These are phyloP conservation scores for Sebastes matsubarae DNA, from an alignment of 2,797 vertebrate species.

Conservation along the genomic window DNA sequence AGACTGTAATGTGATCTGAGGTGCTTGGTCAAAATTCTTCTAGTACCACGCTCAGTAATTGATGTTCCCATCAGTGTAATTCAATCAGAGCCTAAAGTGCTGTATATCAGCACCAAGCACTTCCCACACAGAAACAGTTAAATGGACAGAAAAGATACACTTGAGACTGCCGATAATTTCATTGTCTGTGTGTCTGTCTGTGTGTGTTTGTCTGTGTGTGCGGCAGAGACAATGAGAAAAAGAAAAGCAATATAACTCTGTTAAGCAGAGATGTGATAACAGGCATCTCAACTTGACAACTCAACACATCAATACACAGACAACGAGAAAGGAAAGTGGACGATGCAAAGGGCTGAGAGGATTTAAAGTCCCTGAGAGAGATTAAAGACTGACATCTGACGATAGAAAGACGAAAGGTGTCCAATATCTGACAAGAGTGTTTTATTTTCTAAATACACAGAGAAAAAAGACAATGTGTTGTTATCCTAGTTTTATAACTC, in stretches of 20 bases:
- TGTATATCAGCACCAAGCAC: slow-evolving; percentile 72
- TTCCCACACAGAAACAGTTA: slow-evolving; percentile 70
- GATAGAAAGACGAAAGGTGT: background rate
- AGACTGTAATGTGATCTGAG: slow-evolving; percentile 59
- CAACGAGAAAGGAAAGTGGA: background rate
- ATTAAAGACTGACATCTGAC: slow-evolving; percentile 17
- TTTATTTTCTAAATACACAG: background rate
- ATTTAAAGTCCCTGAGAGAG: background rate
- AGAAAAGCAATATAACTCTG: slow-evolving; percentile 35
- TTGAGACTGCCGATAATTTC: slow-evolving; percentile 68
- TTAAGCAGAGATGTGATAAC: slow-evolving; percentile 49
- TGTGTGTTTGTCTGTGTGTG: slow-evolving; percentile 5
- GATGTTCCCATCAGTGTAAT: slow-evolving; percentile 79
- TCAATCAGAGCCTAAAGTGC: slow-evolving; percentile 74
- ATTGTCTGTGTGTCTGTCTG: slow-evolving; percentile 36
- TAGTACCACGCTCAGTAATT: slow-evolving; percentile 63
- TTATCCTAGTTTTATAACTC: background rate
- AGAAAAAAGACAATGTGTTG: background rate
- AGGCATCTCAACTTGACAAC: slow-evolving; percentile 27
- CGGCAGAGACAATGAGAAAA: slow-evolving; percentile 16
- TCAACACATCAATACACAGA: slow-evolving; percentile 20
- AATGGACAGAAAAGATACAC: slow-evolving; percentile 78
- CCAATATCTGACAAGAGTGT: background rate
- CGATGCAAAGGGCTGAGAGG: background rate
- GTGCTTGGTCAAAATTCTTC: slow-evolving; percentile 53